Evolutionary conservation across 2,888 invertebrate genomes (phyloP).

Genomic region (Pherbina coryleti): DNA sequence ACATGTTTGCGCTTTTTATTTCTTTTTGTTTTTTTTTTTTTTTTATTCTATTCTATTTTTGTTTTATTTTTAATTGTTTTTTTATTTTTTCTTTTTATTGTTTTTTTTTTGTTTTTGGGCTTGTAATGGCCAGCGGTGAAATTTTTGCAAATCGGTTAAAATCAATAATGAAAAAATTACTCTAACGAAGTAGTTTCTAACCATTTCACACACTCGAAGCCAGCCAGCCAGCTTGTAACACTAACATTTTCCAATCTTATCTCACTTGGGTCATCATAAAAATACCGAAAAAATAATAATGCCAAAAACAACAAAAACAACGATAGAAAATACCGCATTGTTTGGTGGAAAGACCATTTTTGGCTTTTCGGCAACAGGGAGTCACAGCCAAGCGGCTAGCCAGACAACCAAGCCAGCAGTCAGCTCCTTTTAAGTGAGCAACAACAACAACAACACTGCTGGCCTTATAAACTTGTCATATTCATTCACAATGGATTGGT

Average conservation of each 20-base stretch:
- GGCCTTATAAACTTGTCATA: conserved; percentile 33
- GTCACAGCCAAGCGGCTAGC: too few relatives aligned
- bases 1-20: too few relatives aligned
- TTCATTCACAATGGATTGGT: conserved; percentile 21
- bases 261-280: conserved; percentile 22
- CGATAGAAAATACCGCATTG: background rate
- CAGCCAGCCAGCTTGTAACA: conserved; percentile 4
- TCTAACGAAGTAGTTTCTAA: background rate
- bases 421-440: conserved; percentile 18
- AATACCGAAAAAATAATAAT: conserved; percentile 13
- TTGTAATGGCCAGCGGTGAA: too few relatives aligned
- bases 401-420: background rate
- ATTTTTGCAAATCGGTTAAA: too few relatives aligned
- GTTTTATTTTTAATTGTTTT: too few relatives aligned
- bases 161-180: background rate
- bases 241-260: conserved; percentile 31
- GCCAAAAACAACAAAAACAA: background rate
- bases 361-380: too few relatives aligned
- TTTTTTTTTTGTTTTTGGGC: too few relatives aligned
- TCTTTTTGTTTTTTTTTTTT: too few relatives aligned
- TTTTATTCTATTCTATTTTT: too few relatives aligned
- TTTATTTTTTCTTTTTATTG: too few relatives aligned
- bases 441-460: background rate
- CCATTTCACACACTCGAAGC: background rate
- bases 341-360: too few relatives aligned